Evolutionary conservation across 2,888 invertebrate species (phyloP).

Genomic region (Noctua fimbriata): DNA sequence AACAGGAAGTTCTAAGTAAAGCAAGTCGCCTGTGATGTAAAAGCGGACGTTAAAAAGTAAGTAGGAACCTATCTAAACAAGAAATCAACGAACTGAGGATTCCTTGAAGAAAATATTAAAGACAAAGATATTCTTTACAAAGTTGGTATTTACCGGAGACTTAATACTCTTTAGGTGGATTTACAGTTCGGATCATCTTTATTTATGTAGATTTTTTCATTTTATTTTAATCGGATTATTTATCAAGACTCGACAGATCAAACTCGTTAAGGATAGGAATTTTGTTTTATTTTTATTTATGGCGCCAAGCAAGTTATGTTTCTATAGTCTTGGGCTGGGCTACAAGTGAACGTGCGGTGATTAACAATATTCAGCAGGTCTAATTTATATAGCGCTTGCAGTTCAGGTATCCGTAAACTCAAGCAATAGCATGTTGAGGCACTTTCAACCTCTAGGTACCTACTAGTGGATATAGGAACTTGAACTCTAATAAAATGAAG

Average conservation of each 20-base stretch:
- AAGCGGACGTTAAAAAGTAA: not conserved
- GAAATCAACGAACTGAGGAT: not conserved
- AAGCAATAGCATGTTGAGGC: not conserved
- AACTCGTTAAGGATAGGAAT: not conserved
- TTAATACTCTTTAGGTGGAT: slow-evolving; percentile 18
- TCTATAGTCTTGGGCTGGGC: not conserved
- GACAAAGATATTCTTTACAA: slow-evolving; percentile 1
- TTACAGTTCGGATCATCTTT: slow-evolving; percentile 23
- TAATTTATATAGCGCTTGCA: not conserved
- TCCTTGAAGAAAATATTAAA: slow-evolving; percentile 15
- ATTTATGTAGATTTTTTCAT: slow-evolving; percentile 3
- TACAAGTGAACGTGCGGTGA: not conserved
- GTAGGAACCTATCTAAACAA: not conserved
- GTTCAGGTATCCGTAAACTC: not conserved
- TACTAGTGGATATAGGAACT: not conserved
- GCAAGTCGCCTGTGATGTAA: not conserved
- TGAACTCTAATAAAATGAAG: not conserved
- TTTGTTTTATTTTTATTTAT: not conserved
- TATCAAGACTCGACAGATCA: not conserved
- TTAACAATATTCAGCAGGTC: not conserved
- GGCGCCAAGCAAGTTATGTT: not conserved
- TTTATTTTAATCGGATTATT: slow-evolving; percentile 6
- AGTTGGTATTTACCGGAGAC: slow-evolving; percentile 6
- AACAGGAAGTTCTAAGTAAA: slow-evolving; percentile 1
- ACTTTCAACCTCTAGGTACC: not conserved